Percentiles rank a stretch among this genome's conserved stretches.
Conservation (phyloP, 2,113 vertebrate genomes). For the Petrocephalus zakoni region DNA sequence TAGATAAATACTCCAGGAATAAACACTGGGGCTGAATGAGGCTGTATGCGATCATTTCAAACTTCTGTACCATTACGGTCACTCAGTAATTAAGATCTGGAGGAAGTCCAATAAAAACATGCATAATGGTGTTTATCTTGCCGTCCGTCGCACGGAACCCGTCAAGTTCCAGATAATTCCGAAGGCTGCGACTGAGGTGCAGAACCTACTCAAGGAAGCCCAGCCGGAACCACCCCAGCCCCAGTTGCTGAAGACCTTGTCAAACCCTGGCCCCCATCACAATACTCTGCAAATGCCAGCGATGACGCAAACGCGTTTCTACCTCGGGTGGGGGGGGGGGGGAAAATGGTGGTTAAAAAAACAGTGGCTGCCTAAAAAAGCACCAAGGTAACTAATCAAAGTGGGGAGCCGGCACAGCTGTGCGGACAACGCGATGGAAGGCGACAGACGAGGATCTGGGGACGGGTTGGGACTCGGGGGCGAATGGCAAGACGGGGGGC, state of each 20-base stretch:
- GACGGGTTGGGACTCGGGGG: not conserved
- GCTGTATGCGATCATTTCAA: not conserved
- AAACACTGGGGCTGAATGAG: not conserved
- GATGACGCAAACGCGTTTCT: not conserved
- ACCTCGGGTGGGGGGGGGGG: no score
- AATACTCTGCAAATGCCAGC: not conserved
- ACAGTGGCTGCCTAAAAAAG: not conserved
- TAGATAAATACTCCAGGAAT: not conserved
- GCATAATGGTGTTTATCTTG: no score
- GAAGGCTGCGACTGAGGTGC: not conserved
- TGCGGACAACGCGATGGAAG: not conserved
- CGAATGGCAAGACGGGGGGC: not conserved
- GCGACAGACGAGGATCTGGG: not conserved
- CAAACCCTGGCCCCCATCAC: not conserved
- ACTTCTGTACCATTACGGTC: not conserved
- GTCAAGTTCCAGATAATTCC: not conserved
- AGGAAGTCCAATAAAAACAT: no score
- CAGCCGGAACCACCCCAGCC: not conserved
- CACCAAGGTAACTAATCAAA: not conserved
- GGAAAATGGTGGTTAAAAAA: not conserved
- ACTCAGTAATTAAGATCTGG: not conserved
- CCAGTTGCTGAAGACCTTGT: not conserved
- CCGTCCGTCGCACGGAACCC: not conserved
- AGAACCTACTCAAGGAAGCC: not conserved
- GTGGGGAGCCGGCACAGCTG: not conserved